Percentiles rank a stretch among this genome's conserved stretches.
Conservation (phyloP, 2,797 vertebrate genomes). For the Syndactyla subalaris region DNA sequence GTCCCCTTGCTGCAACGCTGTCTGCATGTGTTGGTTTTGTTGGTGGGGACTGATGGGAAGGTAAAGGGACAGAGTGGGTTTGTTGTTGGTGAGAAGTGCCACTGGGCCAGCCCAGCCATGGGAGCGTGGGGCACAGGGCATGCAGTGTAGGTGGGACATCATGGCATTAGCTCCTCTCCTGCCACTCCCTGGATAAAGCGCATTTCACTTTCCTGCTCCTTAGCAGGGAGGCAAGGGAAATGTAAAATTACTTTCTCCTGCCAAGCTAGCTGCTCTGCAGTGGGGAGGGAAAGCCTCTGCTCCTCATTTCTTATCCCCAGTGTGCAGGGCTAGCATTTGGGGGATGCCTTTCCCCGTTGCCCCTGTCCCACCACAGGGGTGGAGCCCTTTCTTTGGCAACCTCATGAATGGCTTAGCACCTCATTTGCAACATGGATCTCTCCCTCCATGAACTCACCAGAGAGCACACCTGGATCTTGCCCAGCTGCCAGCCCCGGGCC, state of each 20-base stretch:
- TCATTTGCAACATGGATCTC: not conserved
- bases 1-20: not conserved
- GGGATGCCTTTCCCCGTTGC: fast-evolving
- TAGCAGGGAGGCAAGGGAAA: not conserved
- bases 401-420: not conserved
- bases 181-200: not conserved
- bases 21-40: not conserved
- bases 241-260: not conserved
- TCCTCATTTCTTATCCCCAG: not conserved
- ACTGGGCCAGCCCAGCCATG: fast-evolving
- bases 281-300: not conserved
- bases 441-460: fast-evolving
- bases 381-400: not conserved
- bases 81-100: not conserved
- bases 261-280: not conserved
- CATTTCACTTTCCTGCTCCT: not conserved
- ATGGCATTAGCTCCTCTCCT: fast-evolving
- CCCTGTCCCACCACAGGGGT: not conserved
- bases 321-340: not conserved
- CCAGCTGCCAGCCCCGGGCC: not conserved
- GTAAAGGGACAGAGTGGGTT: not conserved
- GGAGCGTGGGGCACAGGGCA: not conserved
- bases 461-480: not conserved
- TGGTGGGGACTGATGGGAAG: not conserved
- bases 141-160: not conserved